Percentiles rank a stretch among this genome's conserved stretches.
These are phyloP conservation scores for Drosophila obscura DNA, from an alignment of 1,140 invertebrate genomes.

Conservation along the genomic window DNA sequence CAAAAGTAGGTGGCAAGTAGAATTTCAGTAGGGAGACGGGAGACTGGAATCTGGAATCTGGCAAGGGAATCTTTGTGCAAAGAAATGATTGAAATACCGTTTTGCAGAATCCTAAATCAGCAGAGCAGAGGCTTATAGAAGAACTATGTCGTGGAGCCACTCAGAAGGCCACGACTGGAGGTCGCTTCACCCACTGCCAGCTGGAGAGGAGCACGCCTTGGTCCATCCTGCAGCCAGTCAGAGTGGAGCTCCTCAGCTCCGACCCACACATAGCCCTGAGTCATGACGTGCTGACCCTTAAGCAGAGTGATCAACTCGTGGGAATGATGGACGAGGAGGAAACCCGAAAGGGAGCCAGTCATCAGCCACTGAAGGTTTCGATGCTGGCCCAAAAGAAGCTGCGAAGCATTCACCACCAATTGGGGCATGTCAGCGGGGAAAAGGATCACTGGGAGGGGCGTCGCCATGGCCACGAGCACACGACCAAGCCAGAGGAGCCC, in stretches of 20 bases:
- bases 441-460: slow-evolving; percentile 53
- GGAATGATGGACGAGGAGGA: slow-evolving; percentile 31
- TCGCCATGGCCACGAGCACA: slow-evolving; percentile 66
- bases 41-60: not conserved
- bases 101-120: slow-evolving; percentile 35
- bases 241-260: slow-evolving; percentile 93
- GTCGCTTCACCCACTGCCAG: slow-evolving; percentile 36
- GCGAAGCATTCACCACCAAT: slow-evolving; percentile 15
- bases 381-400: slow-evolving; percentile 43
- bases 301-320: slow-evolving; percentile 39
- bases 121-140: slow-evolving; percentile 57
- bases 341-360: not conserved
- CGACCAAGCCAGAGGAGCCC: slow-evolving; percentile 19
- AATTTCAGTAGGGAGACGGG: slow-evolving; percentile 8
- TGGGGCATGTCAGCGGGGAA: slow-evolving; percentile 18
- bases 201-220: slow-evolving; percentile 86
- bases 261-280: slow-evolving; percentile 94
- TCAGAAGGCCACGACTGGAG: slow-evolving; percentile 24
- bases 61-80: not conserved
- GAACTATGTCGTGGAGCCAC: slow-evolving; percentile 65
- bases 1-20: slow-evolving; percentile 22
- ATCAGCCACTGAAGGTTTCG: slow-evolving; percentile 33
- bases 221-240: slow-evolving; percentile 90
- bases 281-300: slow-evolving; percentile 90
- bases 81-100: not conserved